These are phyloP conservation scores for Ischnura elegans DNA, from an alignment of 2,888 invertebrate species.

Conservation along the genomic window DNA sequence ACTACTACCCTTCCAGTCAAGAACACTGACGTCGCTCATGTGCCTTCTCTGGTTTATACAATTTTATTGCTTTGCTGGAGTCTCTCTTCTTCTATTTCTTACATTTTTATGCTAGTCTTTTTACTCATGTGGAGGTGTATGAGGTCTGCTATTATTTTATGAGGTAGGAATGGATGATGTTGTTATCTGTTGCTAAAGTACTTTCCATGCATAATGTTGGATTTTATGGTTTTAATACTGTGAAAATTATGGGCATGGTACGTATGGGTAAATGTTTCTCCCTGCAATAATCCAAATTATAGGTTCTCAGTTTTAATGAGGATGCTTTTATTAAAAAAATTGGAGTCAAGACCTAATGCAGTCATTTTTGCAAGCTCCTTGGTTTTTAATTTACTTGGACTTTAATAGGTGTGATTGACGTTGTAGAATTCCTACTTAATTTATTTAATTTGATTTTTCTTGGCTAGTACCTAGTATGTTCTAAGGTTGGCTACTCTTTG, in stretches of 20 bases:
- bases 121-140: neutral
- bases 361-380: too few relatives aligned
- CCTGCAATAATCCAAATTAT: neutral
- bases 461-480: too few relatives aligned
- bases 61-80: neutral
- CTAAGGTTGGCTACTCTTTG: too few relatives aligned
- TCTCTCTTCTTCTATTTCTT: neutral
- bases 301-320: neutral
- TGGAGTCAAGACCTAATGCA: neutral
- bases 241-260: neutral
- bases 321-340: neutral
- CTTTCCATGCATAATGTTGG: neutral
- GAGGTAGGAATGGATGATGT: neutral
- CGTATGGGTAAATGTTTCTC: neutral
- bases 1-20: slow-evolving; percentile 80
- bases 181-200: neutral
- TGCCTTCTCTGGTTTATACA: neutral
- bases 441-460: too few relatives aligned
- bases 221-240: neutral
- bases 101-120: slow-evolving; percentile 39
- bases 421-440: too few relatives aligned
- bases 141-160: neutral
- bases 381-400: too few relatives aligned
- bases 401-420: too few relatives aligned
- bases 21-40: neutral